Evolutionary conservation across 23 tunicate species (phyloP), one percentile per base, ranked within the genome.

Genomic region (Trididemnum clinides): DNA sequence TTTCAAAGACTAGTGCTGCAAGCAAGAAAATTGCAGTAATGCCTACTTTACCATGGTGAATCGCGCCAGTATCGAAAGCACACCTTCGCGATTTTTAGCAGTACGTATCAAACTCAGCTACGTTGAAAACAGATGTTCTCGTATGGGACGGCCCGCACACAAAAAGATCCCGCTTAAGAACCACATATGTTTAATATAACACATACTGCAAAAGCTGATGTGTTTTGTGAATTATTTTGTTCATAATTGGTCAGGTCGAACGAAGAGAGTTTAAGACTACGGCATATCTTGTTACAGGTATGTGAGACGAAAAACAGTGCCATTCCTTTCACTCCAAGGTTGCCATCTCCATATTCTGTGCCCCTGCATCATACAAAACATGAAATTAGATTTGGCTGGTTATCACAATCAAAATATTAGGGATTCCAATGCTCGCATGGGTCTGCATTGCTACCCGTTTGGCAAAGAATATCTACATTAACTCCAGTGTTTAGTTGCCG

Each of bases 321-420:
- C 99, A 96, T 96, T 63, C 99, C 99, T 34, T 85, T 87, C 18
- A 91, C 89, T 4, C 99, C 99, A n/a, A 96, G 77, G 72, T 96
- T 96, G 0, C 99, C 99, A 36, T 88, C 94, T 15, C 99, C 99
- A 84, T 96, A 96, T 76, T 96, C 99, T 15, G 95, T 91, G 31
- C 99, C 99, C 35, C 98, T 94, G 90, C 2, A 50, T 1, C n/a
- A 50, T n/a, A 18, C 65, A 78, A 71, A 6, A 71, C n/a, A 34
- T 19, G n/a, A n/a, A n/a, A n/a, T n/a, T n/a, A n/a, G n/a, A n/a
- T n/a, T n/a, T n/a, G n/a, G n/a, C n/a, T n/a, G n/a, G n/a, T n/a
- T n/a, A n/a, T n/a, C n/a, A n/a, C n/a, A n/a, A n/a, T n/a, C n/a
- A n/a, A n/a, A n/a, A n/a, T n/a, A n/a, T n/a, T n/a, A n/a, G n/a